These are phyloP conservation scores for Mongoloraphidia duomilia DNA, from an alignment of 2,888 invertebrate genomes.

Conservation along the genomic window DNA sequence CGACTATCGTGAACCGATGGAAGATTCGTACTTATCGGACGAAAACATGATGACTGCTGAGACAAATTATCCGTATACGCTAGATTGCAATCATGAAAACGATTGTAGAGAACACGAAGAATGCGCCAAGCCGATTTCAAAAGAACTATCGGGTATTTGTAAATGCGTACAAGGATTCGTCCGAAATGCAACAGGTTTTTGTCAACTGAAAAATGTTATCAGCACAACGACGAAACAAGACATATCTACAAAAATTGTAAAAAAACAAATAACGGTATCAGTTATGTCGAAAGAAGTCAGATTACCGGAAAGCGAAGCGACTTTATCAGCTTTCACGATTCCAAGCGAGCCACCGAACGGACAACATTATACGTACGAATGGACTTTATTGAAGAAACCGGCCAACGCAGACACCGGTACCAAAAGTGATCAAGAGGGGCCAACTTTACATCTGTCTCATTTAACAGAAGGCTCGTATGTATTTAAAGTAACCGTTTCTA, in stretches of 20 bases:
- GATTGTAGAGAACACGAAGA: slow-evolving; percentile 56
- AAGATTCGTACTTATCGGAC: not conserved
- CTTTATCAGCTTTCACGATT: slow-evolving; percentile 65
- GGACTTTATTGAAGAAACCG: slow-evolving; percentile 76
- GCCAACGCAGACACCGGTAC: slow-evolving; percentile 56
- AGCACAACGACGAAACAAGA: slow-evolving; percentile 20
- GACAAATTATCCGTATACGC: not conserved
- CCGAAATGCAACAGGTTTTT: slow-evolving; percentile 26
- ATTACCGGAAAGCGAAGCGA: slow-evolving; percentile 73
- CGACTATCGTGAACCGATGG: slow-evolving; percentile 1
- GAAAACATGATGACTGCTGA: slow-evolving; percentile 5
- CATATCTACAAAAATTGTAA: slow-evolving; percentile 33
- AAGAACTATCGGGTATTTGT: slow-evolving; percentile 53
- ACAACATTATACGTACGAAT: slow-evolving; percentile 72
- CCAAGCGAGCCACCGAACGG: slow-evolving; percentile 58
- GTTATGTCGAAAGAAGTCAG: slow-evolving; percentile 66
- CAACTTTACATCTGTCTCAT: slow-evolving; percentile 68
- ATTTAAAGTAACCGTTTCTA: slow-evolving; percentile 64
- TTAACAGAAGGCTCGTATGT: slow-evolving; percentile 77
- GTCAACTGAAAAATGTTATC: not conserved
- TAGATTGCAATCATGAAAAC: slow-evolving; percentile 32
- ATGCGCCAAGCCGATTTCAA: slow-evolving; percentile 41
- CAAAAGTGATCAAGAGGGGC: slow-evolving; percentile 70
- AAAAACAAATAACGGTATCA: slow-evolving; percentile 56
- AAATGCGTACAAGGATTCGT: slow-evolving; percentile 50